Evolutionary conservation across 2,113 vertebrate species (phyloP).

Genomic region (Rhabdornis inornatus): DNA sequence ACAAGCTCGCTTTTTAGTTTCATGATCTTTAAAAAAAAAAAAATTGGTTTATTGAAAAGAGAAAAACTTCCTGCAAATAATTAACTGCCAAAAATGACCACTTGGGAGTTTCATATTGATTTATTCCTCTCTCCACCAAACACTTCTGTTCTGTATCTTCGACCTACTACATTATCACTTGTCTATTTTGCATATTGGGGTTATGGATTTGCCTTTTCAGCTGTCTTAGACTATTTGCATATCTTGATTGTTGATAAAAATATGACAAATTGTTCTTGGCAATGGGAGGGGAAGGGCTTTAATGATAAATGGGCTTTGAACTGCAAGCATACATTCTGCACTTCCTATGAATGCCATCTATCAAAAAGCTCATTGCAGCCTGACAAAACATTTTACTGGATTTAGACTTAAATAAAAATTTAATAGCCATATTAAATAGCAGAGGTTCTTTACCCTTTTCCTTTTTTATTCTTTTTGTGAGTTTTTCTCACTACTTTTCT

Average conservation of each 20-base stretch:
- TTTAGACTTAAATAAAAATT: conserved; percentile 8
- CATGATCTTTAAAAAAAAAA: conserved; percentile 8
- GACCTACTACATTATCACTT: conserved; percentile 22
- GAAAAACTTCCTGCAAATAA: conserved; percentile 66
- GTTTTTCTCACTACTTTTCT: not conserved
- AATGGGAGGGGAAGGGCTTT: conserved; percentile 30
- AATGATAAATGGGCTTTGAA: conserved; percentile 52
- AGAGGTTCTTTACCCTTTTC: not conserved
- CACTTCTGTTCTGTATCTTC: not conserved
- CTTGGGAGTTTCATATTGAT: conserved; percentile 46
- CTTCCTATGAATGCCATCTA: not conserved
- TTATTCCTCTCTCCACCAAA: conserved; percentile 20
- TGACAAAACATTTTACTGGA: conserved; percentile 23
- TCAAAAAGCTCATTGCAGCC: not conserved
- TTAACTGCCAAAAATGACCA: conserved; percentile 61
- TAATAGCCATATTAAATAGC: conserved; percentile 14
- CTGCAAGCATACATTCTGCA: not conserved
- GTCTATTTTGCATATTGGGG: conserved; percentile 43
- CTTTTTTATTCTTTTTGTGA: not conserved
- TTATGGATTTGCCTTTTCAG: conserved; percentile 57
- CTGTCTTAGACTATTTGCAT: conserved; percentile 41
- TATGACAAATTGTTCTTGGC: conserved; percentile 65
- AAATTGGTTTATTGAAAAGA: conserved; percentile 20
- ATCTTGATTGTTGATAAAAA: conserved; percentile 65
- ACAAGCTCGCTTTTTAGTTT: conserved; percentile 56